Evolutionary conservation across 2,113 vertebrate genomes (phyloP).

Genomic region (Esox niger): DNA sequence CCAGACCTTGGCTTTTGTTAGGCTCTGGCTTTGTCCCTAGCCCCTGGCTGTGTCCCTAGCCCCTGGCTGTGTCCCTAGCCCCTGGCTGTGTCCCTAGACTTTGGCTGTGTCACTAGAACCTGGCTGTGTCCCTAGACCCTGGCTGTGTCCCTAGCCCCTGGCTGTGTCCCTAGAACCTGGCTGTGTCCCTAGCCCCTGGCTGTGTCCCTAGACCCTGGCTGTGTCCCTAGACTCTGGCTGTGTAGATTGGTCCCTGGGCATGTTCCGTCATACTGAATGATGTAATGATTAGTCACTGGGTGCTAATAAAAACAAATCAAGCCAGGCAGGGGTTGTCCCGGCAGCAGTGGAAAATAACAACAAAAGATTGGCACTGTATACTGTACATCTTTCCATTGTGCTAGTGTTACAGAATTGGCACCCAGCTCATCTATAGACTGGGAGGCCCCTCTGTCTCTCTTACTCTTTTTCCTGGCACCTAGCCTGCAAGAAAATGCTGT

Average conservation of each 20-base stretch:
- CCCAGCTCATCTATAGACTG: not conserved
- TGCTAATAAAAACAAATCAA: conserved; percentile 48
- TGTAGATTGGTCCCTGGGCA: conserved; percentile 27
- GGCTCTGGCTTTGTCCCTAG: too few relatives aligned
- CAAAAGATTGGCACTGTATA: conserved; percentile 29
- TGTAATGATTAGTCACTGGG: conserved; percentile 50
- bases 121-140: too few relatives aligned
- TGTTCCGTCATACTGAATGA: conserved; percentile 48
- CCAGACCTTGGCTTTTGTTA: too few relatives aligned
- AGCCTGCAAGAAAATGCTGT: not conserved
- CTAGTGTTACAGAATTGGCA: conserved; percentile 29
- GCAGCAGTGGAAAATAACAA: conserved; percentile 35
- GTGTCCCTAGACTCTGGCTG: too few relatives aligned
- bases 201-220: too few relatives aligned
- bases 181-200: too few relatives aligned
- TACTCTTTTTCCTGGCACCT: not conserved
- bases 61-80: too few relatives aligned
- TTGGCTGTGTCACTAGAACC: too few relatives aligned
- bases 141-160: too few relatives aligned
- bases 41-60: too few relatives aligned
- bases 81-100: too few relatives aligned
- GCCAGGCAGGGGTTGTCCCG: conserved; percentile 39
- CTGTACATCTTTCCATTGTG: conserved; percentile 35
- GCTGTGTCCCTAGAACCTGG: too few relatives aligned
- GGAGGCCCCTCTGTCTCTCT: not conserved